phyloP scores from a whole-genome alignment of 2,113 vertebrate genomes.

The Stegastes partitus region DNA sequence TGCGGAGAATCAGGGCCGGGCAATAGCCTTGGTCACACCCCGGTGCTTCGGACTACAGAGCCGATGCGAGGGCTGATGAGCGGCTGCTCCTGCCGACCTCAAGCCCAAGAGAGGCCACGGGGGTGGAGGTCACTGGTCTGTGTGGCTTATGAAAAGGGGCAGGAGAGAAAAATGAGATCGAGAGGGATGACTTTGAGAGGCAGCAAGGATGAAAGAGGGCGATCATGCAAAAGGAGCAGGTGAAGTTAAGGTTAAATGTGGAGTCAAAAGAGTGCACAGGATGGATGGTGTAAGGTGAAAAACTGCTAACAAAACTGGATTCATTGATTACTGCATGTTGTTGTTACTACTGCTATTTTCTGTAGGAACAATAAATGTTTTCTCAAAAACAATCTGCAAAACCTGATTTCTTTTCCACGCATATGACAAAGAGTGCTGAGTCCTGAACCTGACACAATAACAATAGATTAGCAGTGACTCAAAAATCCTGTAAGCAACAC shows the following conservation, averaged over 20 bases:
- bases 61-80: slow-evolving; percentile 54
- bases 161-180: slow-evolving; percentile 10
- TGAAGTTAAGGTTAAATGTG: neutral
- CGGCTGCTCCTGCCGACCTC: slow-evolving; percentile 48
- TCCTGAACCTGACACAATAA: no score
- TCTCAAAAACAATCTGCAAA: no score
- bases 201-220: slow-evolving; percentile 1
- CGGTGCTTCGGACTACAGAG: slow-evolving; percentile 23
- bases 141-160: slow-evolving; percentile 8
- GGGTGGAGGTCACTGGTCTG: slow-evolving; percentile 57
- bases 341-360: no score
- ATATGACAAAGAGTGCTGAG: no score
- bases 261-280: neutral
- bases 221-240: neutral
- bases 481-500: no score
- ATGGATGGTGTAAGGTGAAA: neutral
- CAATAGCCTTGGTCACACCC: slow-evolving; percentile 36
- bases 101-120: slow-evolving; percentile 49
- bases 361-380: no score
- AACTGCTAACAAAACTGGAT: no score
- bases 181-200: slow-evolving; percentile 22
- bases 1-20: neutral
- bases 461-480: no score
- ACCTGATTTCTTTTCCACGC: no score
- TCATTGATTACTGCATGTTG: no score